Evolutionary conservation across 2,888 invertebrate genomes (phyloP).

Genomic region (Anoncus sp.): DNA sequence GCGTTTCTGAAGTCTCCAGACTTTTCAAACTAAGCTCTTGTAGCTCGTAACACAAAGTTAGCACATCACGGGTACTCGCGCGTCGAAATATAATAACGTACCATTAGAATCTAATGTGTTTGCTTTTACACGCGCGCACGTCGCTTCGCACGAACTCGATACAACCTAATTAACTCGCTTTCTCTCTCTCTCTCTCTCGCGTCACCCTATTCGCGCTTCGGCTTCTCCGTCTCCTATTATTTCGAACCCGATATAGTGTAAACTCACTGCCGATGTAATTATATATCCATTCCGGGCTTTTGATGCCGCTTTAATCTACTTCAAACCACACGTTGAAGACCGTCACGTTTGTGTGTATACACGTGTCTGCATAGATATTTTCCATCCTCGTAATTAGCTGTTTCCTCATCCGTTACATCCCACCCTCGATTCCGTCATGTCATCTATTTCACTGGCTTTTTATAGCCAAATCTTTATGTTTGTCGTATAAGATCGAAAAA

Average conservation of each 20-base stretch:
- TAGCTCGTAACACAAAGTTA: conserved; percentile 56
- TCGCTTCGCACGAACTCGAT: conserved; percentile 77
- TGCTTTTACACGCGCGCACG: conserved; percentile 68
- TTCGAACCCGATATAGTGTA: conserved; percentile 79
- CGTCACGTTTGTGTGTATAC: conserved; percentile 6
- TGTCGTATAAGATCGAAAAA: too few relatives aligned
- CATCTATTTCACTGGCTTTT: too few relatives aligned
- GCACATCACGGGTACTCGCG: too few relatives aligned
- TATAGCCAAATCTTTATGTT: too few relatives aligned
- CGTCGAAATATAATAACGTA: conserved; percentile 76
- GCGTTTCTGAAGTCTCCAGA: neutral
- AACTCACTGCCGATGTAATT: conserved; percentile 74
- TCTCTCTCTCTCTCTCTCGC: too few relatives aligned
- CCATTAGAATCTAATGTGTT: conserved; percentile 79
- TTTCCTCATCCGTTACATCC: too few relatives aligned
- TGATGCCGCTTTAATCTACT: conserved; percentile 79
- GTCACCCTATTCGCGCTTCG: conserved; percentile 61
- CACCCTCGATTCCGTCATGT: neutral
- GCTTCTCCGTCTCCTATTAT: conserved; percentile 79
- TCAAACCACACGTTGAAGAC: conserved; percentile 53
- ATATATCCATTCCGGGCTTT: conserved; percentile 80
- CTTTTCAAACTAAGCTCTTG: conserved; percentile 47
- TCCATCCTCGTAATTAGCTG: too few relatives aligned
- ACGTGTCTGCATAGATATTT: conserved; percentile 40
- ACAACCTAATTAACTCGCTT: conserved; percentile 81